These are phyloP conservation scores for Tetramorium alpestre DNA, from an alignment of 1,140 invertebrate genomes.

Conservation along the genomic window DNA sequence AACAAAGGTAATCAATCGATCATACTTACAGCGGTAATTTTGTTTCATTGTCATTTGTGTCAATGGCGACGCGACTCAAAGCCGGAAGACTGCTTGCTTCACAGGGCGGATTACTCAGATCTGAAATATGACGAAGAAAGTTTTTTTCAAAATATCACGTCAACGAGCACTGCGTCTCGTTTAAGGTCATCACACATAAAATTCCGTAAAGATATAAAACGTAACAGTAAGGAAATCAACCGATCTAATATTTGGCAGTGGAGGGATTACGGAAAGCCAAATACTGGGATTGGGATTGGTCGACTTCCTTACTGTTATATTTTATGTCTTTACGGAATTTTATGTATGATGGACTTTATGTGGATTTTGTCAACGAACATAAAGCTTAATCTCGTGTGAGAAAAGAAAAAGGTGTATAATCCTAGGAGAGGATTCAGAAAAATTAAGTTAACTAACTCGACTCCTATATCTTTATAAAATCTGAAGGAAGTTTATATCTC, in stretches of 20 bases:
- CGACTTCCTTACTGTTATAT: too few species aligned
- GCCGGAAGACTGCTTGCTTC: conserved; percentile 79
- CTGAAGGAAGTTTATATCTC: not conserved
- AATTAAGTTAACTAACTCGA: conserved; percentile 23
- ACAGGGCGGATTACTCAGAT: conserved; percentile 77
- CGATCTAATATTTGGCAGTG: too few species aligned
- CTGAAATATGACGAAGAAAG: conserved; percentile 65
- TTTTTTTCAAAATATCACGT: not conserved
- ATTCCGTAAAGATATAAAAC: too few species aligned
- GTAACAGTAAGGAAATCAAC: too few species aligned
- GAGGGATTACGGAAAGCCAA: too few species aligned
- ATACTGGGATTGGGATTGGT: too few species aligned
- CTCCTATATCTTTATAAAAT: conserved; percentile 7
- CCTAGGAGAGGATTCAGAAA: not conserved
- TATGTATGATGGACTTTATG: not conserved
- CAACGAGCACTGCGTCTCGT: not conserved
- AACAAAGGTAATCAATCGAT: not conserved
- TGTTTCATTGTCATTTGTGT: conserved; percentile 63
- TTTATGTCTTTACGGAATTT: too few species aligned
- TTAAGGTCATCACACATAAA: too few species aligned
- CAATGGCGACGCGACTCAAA: conserved; percentile 66
- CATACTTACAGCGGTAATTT: conserved; percentile 51
- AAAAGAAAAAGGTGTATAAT: not conserved
- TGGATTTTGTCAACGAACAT: not conserved
- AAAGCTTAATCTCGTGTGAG: conserved; percentile 26